Percentiles rank a stretch among this genome's conserved stretches.
These are phyloP conservation scores for Falco concolor DNA, from an alignment of 2,797 vertebrate genomes.

Conservation along the genomic window DNA sequence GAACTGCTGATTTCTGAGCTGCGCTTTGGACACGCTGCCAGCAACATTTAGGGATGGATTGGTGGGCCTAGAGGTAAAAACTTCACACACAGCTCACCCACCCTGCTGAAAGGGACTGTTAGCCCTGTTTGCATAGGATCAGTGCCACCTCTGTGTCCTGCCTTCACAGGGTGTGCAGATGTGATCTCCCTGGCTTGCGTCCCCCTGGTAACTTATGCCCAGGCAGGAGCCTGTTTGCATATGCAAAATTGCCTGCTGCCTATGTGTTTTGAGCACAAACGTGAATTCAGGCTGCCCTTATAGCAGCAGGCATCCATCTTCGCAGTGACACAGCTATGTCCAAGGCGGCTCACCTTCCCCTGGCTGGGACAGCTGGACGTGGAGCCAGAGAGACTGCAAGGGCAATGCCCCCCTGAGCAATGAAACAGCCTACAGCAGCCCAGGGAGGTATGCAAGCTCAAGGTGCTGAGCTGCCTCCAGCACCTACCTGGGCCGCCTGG, in stretches of 20 bases:
- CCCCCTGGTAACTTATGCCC: too few species aligned
- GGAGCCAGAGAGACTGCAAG: not conserved
- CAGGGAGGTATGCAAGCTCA: not conserved
- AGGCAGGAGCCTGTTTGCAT: not conserved
- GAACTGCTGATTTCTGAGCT: not conserved
- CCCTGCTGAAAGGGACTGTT: not conserved
- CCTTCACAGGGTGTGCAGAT: not conserved
- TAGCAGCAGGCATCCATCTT: not conserved
- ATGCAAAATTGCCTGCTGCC: not conserved
- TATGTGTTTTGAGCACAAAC: not conserved
- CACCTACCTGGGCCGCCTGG: not conserved
- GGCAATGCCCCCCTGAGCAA: not conserved
- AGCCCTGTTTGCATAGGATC: not conserved
- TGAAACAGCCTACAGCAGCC: accelerated
- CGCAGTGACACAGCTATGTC: not conserved
- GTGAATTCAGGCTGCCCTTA: not conserved
- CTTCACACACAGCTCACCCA: not conserved
- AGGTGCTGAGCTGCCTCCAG: not conserved
- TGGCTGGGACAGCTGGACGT: accelerated
- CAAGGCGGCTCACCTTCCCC: not conserved
- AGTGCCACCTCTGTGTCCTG: not conserved
- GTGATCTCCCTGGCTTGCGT: not conserved
- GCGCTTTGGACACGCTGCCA: not conserved
- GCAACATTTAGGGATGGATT: not conserved
- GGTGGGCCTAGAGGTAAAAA: not conserved